Evolutionary conservation across 2,113 vertebrate species (phyloP).

Genomic region (Daphoenositta chrysoptera): DNA sequence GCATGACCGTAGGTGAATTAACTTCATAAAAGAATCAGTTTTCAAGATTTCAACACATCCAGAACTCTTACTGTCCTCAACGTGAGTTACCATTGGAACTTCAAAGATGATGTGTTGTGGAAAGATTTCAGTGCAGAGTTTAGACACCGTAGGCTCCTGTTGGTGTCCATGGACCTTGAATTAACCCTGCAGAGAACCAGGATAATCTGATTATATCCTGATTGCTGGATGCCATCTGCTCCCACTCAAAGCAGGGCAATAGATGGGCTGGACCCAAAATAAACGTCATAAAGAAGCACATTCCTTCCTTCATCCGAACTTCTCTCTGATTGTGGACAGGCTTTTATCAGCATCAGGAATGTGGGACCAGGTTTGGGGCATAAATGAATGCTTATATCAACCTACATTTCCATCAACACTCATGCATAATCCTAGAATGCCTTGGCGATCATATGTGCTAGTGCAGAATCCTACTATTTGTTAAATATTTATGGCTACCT

Average conservation of each 20-base stretch:
- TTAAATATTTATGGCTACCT: neutral
- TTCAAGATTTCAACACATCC: neutral
- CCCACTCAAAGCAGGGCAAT: neutral
- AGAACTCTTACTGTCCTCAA: neutral
- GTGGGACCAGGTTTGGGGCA: neutral
- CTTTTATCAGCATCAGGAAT: neutral
- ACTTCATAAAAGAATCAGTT: neutral
- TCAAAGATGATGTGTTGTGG: neutral
- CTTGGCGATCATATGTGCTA: neutral
- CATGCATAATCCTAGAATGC: neutral
- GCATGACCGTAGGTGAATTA: neutral
- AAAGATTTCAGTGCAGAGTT: neutral
- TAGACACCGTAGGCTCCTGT: neutral
- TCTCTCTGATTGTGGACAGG: rapidly evolving
- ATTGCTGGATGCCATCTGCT: neutral
- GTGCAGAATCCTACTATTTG: neutral
- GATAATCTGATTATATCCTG: neutral
- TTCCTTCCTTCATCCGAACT: neutral
- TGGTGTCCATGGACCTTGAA: neutral
- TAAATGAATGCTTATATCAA: neutral
- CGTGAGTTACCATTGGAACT: neutral
- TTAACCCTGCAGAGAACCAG: neutral
- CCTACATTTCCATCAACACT: neutral
- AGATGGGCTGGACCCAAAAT: neutral
- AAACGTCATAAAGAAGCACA: neutral